Evolutionary conservation across 2,797 vertebrate species (phyloP).

Genomic region (Poeciliopsis presidionis): DNA sequence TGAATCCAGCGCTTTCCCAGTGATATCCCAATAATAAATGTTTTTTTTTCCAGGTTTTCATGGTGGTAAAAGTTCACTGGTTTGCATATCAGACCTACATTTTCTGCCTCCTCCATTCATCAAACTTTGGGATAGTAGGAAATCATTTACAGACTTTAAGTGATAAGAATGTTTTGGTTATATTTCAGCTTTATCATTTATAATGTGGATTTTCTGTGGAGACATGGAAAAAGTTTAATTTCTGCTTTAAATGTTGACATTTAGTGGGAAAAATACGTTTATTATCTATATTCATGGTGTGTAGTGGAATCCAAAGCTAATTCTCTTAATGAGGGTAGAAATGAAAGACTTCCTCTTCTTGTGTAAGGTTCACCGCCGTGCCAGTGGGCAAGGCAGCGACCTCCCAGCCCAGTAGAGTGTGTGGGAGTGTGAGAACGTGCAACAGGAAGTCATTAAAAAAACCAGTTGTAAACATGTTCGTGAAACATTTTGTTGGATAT

Average conservation of each 20-base stretch:
- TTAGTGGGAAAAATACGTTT: neutral
- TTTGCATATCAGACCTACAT: neutral
- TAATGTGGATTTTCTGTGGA: neutral
- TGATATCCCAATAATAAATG: neutral
- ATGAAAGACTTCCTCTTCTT: constrained; percentile 16
- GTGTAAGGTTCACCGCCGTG: constrained; percentile 23
- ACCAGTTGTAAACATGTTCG: constrained; percentile 57
- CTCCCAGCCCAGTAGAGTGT: constrained; percentile 20
- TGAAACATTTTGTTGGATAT: constrained; percentile 60
- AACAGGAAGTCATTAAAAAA: constrained; percentile 72
- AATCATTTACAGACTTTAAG: constrained; percentile 1
- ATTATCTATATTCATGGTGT: neutral
- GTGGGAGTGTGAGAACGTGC: constrained; percentile 67
- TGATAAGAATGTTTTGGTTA: neutral
- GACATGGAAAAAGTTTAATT: neutral
- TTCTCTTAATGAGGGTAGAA: neutral
- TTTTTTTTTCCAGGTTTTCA: neutral
- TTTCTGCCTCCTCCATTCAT: neutral
- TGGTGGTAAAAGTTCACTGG: neutral
- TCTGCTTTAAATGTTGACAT: neutral
- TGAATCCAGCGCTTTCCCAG: neutral
- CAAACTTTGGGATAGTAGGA: neutral
- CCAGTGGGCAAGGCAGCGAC: constrained; percentile 32
- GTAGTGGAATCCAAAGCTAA: neutral
- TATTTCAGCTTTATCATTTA: neutral